Conservation (phyloP, 2,113 vertebrate genomes). For the Grammomys surdaster region DNA sequence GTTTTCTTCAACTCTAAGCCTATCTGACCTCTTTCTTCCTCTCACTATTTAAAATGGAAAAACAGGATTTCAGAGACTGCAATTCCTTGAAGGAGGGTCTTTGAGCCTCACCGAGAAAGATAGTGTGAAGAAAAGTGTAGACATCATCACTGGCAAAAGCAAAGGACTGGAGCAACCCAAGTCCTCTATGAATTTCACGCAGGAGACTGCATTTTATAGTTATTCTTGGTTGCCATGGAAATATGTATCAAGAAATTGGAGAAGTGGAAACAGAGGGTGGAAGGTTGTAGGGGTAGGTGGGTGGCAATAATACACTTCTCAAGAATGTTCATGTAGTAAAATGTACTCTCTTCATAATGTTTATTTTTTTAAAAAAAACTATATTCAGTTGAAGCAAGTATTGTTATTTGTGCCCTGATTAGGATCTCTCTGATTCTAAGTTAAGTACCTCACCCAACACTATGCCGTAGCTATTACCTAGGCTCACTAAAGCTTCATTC, state of each 20-base stretch:
- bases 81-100: background rate
- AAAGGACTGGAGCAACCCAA: background rate
- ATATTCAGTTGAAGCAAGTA: background rate
- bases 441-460: background rate
- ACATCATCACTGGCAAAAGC: background rate
- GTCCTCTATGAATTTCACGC: background rate
- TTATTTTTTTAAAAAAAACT: background rate
- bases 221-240: constrained; percentile 40
- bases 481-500: background rate
- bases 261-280: background rate
- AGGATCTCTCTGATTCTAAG: background rate
- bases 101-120: background rate
- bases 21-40: background rate
- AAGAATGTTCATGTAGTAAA: background rate
- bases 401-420: background rate
- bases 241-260: constrained; percentile 20
- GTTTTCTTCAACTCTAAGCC: background rate
- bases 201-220: constrained; percentile 12
- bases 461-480: background rate
- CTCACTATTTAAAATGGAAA: background rate
- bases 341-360: background rate
- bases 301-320: background rate
- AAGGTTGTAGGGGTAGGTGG: background rate
- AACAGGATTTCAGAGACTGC: background rate
- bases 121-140: background rate